phyloP scores from a whole-genome alignment of 2,888 invertebrate species.

The Drosophila quinaria region DNA sequence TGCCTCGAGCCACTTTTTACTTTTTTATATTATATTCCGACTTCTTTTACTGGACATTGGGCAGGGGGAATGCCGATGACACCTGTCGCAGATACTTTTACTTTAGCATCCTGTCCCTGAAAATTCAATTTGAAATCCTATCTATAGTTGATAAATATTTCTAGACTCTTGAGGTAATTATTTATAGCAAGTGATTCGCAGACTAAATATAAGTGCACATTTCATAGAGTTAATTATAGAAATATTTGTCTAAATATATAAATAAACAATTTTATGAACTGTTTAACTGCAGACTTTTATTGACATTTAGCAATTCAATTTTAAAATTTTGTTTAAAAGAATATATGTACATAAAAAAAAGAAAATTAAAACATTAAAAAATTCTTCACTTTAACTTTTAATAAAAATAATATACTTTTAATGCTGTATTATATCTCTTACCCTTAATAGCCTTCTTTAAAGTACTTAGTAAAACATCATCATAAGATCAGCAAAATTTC shows the following conservation, averaged over 20 bases:
- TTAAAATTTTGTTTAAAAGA: no score
- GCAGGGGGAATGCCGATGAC: slow-evolving; percentile 18
- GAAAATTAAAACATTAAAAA: neutral
- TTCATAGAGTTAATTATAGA: slow-evolving; percentile 16
- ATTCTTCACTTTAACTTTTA: neutral
- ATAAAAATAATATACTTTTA: neutral
- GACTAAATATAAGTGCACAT: slow-evolving; percentile 7
- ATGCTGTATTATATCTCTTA: no score
- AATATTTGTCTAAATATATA: neutral
- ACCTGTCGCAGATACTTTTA: slow-evolving; percentile 52
- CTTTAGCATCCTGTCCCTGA: slow-evolving; percentile 43
- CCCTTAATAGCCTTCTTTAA: neutral
- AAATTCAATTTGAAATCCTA: slow-evolving; percentile 1
- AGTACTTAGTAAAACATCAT: slow-evolving; percentile 1
- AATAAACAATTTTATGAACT: slow-evolving; percentile 11
- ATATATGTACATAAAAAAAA: no score
- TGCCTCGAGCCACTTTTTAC: slow-evolving; percentile 9
- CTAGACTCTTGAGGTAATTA: slow-evolving; percentile 1
- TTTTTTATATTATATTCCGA: slow-evolving; percentile 14
- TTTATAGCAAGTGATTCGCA: slow-evolving; percentile 15
- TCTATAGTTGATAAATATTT: slow-evolving; percentile 4
- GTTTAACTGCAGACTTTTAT: slow-evolving; percentile 5
- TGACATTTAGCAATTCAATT: neutral
- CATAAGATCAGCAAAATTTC: neutral
- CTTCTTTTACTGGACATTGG: neutral